These are phyloP conservation scores for Glaucidium brasilianum DNA, from an alignment of 2,113 vertebrate genomes.

Conservation along the genomic window DNA sequence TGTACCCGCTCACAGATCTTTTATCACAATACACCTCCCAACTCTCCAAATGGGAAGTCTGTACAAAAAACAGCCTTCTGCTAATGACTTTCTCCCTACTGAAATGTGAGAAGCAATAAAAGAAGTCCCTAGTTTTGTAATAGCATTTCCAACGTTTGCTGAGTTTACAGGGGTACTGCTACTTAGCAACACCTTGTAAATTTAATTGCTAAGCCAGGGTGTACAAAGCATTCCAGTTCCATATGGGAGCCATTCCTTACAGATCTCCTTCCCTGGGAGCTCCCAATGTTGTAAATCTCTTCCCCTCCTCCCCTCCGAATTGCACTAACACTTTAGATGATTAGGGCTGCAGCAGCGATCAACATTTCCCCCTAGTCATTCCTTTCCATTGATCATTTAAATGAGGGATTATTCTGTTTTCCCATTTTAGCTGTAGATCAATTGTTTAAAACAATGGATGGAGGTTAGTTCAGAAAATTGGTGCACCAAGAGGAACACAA, in stretches of 20 bases:
- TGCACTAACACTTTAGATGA: slow-evolving; percentile 57
- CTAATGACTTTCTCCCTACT: slow-evolving; percentile 44
- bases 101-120: slow-evolving; percentile 65
- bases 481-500: not conserved
- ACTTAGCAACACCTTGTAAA: slow-evolving; percentile 63
- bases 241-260: slow-evolving; percentile 61
- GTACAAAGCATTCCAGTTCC: slow-evolving; percentile 61
- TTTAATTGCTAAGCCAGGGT: slow-evolving; percentile 51
- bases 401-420: slow-evolving; percentile 67
- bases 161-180: slow-evolving; percentile 41
- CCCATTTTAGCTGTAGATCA: slow-evolving; percentile 48
- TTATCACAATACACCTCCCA: not conserved
- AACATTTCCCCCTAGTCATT: slow-evolving; percentile 37
- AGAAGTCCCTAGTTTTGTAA: slow-evolving; percentile 36
- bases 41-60: slow-evolving; percentile 31
- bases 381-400: slow-evolving; percentile 63
- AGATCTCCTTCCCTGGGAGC: slow-evolving; percentile 35
- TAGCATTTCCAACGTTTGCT: slow-evolving; percentile 49
- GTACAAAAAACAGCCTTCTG: slow-evolving; percentile 46
- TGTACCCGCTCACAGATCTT: not conserved
- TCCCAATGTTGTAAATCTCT: slow-evolving; percentile 50
- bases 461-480: slow-evolving; percentile 3
- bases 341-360: slow-evolving; percentile 20
- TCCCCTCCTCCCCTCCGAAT: not conserved
- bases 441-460: slow-evolving; percentile 51